Evolutionary conservation across 64 coral and sea anemone genomes (phyloP).

Genomic region (Dendronephthya gigantea): DNA sequence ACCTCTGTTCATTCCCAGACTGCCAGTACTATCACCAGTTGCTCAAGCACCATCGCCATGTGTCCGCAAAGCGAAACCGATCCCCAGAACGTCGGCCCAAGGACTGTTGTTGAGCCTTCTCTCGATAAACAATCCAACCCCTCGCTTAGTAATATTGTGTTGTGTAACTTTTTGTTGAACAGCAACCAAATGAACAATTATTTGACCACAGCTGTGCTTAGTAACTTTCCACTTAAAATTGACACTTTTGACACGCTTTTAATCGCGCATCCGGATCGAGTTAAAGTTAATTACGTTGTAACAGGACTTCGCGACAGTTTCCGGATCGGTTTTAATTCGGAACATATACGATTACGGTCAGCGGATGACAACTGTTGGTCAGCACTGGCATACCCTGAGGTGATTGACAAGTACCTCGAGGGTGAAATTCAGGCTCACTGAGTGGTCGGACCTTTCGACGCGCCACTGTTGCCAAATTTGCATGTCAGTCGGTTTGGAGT

Average conservation of each 20-base stretch:
- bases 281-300: background rate
- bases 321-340: background rate
- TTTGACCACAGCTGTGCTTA: background rate
- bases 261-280: background rate
- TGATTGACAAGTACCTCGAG: too few relatives aligned
- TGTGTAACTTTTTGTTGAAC: background rate
- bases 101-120: too few relatives aligned
- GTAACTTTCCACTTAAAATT: background rate
- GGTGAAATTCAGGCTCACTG: too few relatives aligned
- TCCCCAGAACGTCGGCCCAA: too few relatives aligned
- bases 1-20: background rate
- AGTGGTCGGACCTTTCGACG: slow-evolving; percentile 19
- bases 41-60: background rate
- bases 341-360: background rate
- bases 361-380: background rate
- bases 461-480: background rate
- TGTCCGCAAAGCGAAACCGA: too few relatives aligned
- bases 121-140: background rate
- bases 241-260: background rate
- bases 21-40: background rate
- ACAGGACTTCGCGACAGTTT: background rate
- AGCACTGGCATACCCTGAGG: background rate
- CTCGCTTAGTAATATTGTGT: background rate
- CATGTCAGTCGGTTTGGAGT: slow-evolving; percentile 25
- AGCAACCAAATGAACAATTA: background rate